phyloP scores from a whole-genome alignment of 2,113 vertebrate species.

The Castor canadensis region DNA sequence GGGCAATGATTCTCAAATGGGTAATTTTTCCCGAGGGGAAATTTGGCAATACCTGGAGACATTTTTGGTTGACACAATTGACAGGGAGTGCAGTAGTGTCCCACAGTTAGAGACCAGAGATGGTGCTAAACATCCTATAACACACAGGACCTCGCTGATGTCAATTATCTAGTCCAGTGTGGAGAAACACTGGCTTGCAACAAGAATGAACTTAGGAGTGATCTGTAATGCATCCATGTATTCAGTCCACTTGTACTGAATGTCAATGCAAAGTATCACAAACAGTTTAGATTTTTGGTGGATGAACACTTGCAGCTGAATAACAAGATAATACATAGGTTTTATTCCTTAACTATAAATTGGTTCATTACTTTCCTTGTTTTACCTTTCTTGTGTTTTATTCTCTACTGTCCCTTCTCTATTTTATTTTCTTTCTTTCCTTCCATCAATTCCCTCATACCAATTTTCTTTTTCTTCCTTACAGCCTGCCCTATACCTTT shows the following conservation, averaged over 20 bases:
- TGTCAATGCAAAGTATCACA: neutral
- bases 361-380: neutral
- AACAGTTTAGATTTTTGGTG: neutral
- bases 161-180: neutral
- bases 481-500: neutral
- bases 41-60: neutral
- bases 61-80: neutral
- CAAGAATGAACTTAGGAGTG: neutral
- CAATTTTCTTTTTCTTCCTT: slow-evolving; percentile 1
- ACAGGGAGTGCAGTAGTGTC: neutral
- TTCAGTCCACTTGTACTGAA: neutral
- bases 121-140: neutral
- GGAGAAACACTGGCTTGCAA: neutral
- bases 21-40: neutral
- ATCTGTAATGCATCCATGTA: neutral
- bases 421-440: neutral
- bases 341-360: neutral
- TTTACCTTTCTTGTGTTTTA: neutral
- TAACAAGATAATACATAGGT: neutral
- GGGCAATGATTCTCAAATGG: neutral
- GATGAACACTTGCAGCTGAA: neutral
- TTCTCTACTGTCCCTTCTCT: neutral
- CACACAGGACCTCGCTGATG: neutral
- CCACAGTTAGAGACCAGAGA: neutral
- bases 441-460: neutral